Conservation (phyloP, 2,797 vertebrate species). For the Sebastes diploproa region DNA sequence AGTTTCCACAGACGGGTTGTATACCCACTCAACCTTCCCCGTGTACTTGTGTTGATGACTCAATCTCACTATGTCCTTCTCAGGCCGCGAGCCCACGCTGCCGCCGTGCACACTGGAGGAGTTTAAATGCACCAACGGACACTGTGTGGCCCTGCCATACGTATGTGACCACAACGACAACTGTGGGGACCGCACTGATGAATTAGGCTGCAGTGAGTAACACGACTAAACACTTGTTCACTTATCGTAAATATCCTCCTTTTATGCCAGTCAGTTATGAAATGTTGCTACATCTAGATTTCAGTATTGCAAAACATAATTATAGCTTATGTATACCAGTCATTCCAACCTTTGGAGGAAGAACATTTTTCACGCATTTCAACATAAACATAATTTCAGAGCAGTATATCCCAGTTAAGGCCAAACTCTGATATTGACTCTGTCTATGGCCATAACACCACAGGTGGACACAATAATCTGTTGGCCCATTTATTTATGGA, state of each 20-base stretch:
- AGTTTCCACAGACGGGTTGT: neutral
- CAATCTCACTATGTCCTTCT: slow-evolving; percentile 34
- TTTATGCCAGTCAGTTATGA: neutral
- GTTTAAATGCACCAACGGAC: slow-evolving; percentile 91
- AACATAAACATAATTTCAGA: neutral
- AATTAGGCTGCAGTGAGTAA: slow-evolving; percentile 93
- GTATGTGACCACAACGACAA: slow-evolving; percentile 92
- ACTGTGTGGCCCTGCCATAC: slow-evolving; percentile 85
- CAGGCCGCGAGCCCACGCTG: slow-evolving; percentile 87
- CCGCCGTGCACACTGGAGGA: slow-evolving; percentile 88
- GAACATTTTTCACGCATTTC: neutral
- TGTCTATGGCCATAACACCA: neutral
- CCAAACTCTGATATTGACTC: neutral
- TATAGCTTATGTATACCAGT: neutral
- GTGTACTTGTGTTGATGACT: slow-evolving; percentile 18
- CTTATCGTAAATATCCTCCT: neutral
- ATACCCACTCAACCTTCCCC: slow-evolving; percentile 17
- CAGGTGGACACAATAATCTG: neutral
- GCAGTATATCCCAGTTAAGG: neutral
- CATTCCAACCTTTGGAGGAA: no score
- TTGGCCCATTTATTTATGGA: neutral
- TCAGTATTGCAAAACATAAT: neutral
- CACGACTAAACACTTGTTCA: neutral
- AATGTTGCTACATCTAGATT: neutral
- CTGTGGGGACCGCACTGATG: slow-evolving; percentile 90